Conservation (phyloP, 2,797 vertebrate genomes). For the Syncerus caffer region DNA sequence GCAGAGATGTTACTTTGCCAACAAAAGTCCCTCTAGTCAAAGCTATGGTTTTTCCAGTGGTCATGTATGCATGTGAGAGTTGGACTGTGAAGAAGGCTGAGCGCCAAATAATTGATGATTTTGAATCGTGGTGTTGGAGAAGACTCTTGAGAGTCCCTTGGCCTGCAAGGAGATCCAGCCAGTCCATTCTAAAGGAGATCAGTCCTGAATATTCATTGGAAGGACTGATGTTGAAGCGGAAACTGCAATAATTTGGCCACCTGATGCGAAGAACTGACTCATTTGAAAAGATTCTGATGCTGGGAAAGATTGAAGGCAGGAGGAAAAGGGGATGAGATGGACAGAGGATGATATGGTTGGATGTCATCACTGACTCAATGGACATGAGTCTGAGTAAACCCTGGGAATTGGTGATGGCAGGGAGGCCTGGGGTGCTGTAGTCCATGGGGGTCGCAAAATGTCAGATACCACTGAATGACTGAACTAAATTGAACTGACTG, state of each 20-base stretch:
- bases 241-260: background rate
- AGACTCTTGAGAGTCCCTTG: background rate
- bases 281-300: background rate
- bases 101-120: background rate
- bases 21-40: background rate
- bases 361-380: background rate
- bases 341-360: background rate
- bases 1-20: background rate
- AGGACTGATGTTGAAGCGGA: background rate
- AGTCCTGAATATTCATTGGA: background rate
- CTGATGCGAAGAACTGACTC: rapidly evolving
- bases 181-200: background rate
- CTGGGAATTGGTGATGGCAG: background rate
- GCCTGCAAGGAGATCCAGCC: background rate
- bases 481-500: background rate
- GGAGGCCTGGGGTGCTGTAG: background rate
- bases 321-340: background rate
- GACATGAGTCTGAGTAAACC: background rate
- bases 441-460: background rate
- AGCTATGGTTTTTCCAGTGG: background rate
- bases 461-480: rapidly evolving
- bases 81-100: background rate
- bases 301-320: rapidly evolving
- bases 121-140: background rate
- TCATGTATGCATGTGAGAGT: background rate